These are phyloP conservation scores for Drosophila mulleri DNA, from an alignment of 2,888 invertebrate genomes.

Conservation along the genomic window DNA sequence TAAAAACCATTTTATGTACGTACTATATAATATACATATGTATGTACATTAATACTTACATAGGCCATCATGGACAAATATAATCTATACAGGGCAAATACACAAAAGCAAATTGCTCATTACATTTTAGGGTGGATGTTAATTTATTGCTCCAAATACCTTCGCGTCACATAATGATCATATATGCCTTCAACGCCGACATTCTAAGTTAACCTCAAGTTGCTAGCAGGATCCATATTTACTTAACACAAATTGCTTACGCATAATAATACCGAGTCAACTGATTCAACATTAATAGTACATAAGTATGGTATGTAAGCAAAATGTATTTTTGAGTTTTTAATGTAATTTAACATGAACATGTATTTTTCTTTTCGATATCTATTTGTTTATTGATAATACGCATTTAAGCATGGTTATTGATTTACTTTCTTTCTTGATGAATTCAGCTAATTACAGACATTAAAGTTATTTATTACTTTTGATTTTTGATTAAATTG, in stretches of 20 bases:
- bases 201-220: conserved; percentile 18
- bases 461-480: conserved; percentile 62
- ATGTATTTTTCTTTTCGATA: conserved; percentile 65
- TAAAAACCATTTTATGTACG: too few relatives aligned
- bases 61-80: neutral
- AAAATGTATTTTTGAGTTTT: conserved; percentile 56
- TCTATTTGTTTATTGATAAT: conserved; percentile 71
- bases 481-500: conserved; percentile 65
- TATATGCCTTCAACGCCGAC: conserved; percentile 22
- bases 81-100: conserved; percentile 6
- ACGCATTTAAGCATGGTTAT: conserved; percentile 62
- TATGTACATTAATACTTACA: neutral
- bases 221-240: conserved; percentile 41
- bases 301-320: conserved; percentile 56
- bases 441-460: conserved; percentile 73
- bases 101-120: conserved; percentile 25
- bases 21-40: too few relatives aligned
- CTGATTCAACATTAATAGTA: conserved; percentile 56
- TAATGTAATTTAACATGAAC: conserved; percentile 70
- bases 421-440: conserved; percentile 57
- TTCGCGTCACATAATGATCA: conserved; percentile 17
- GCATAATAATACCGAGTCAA: conserved; percentile 52
- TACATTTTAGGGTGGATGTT: conserved; percentile 24
- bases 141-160: conserved; percentile 35
- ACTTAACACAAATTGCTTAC: conserved; percentile 55